Conservation (phyloP, 92 coral and sea anemone species). For the Siderastrea radians region DNA sequence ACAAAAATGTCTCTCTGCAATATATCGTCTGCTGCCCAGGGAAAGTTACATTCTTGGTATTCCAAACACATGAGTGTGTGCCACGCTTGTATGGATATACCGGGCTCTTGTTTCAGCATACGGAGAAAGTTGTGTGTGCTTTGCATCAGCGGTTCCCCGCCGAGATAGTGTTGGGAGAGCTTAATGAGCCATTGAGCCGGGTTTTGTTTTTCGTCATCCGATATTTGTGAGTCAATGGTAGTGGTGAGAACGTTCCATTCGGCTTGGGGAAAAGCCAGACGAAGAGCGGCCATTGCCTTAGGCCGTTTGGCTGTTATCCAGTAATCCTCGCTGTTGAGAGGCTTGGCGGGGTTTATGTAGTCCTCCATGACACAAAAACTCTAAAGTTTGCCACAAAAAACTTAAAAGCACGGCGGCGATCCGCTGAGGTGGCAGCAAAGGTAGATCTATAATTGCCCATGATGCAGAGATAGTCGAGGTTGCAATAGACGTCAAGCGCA, state of each 20-base stretch:
- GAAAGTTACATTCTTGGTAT: background rate
- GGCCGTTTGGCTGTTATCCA: too few species aligned
- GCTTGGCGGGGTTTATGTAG: too few species aligned
- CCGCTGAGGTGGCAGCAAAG: slow-evolving; percentile 54
- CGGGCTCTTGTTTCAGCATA: background rate
- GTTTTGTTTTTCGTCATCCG: too few species aligned
- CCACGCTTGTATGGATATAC: background rate
- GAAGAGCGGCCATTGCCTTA: too few species aligned
- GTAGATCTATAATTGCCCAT: slow-evolving; percentile 49
- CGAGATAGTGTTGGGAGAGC: too few species aligned
- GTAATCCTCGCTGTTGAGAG: too few species aligned
- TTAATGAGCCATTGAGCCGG: too few species aligned
- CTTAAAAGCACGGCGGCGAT: slow-evolving; percentile 65
- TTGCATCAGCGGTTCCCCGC: background rate
- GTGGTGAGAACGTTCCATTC: too few species aligned
- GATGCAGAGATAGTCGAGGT: background rate
- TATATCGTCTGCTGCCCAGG: background rate
- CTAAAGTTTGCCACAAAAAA: slow-evolving; percentile 55
- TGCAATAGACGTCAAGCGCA: too few species aligned
- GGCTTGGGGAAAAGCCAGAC: too few species aligned
- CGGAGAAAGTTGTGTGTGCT: background rate
- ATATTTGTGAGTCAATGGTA: too few species aligned
- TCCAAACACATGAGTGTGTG: background rate
- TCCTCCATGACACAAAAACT: too few species aligned
- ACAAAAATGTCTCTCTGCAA: background rate